Evolutionary conservation across 2,888 invertebrate species (phyloP).

Genomic region (Scotopteryx bipunctaria): DNA sequence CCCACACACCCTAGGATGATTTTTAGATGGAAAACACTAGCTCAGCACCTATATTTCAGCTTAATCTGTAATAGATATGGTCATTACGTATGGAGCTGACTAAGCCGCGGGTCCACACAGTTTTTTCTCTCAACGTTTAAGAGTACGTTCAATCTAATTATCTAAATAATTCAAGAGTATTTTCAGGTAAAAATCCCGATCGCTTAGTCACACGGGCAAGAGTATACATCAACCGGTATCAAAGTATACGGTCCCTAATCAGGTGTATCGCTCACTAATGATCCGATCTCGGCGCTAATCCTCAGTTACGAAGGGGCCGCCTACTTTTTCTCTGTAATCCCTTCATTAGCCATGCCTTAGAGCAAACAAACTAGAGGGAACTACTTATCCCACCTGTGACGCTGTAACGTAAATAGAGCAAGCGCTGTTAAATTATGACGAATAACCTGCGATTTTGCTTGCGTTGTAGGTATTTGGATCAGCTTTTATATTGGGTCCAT

Average conservation of each 20-base stretch:
- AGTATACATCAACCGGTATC: conserved; percentile 60
- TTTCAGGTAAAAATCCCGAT: conserved; percentile 32
- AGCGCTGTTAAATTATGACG: neutral
- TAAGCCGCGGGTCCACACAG: too few species aligned
- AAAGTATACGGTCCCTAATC: conserved; percentile 61
- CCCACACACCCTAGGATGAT: too few species aligned
- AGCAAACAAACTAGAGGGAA: conserved; percentile 49
- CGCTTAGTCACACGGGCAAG: conserved; percentile 49
- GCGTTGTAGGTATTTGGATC: too few species aligned
- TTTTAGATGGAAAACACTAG: too few species aligned
- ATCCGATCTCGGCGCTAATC: conserved; percentile 70
- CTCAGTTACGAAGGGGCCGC: conserved; percentile 53
- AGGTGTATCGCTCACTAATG: conserved; percentile 77
- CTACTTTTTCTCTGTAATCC: conserved; percentile 76
- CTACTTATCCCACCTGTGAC: conserved; percentile 24
- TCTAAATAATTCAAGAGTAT: conserved; percentile 31
- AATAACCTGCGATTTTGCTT: too few species aligned
- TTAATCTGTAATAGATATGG: too few species aligned
- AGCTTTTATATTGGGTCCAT: too few species aligned
- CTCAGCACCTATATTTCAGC: too few species aligned
- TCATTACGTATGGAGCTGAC: too few species aligned
- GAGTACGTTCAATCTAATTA: neutral
- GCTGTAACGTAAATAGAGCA: neutral
- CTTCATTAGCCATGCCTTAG: conserved; percentile 69
- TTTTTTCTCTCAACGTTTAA: too few species aligned